A percentile compares a stretch with the other conserved stretches of the same genome.
phyloP scores from a whole-genome alignment of 1,140 invertebrate genomes.

The Galendromus occidentalis region DNA sequence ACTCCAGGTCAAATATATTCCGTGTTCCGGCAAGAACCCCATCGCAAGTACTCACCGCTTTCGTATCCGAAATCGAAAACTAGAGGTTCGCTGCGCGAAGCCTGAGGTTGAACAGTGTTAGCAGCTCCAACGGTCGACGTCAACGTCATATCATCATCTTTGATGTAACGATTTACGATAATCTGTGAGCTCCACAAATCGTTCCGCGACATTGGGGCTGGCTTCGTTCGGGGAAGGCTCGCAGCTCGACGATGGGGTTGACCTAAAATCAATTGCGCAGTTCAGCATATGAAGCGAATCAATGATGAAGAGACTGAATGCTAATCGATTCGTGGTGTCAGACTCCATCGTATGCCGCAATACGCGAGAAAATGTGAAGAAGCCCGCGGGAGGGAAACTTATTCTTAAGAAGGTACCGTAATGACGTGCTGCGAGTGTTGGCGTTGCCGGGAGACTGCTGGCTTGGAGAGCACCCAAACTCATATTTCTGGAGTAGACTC shows the following conservation, averaged over 20 bases:
- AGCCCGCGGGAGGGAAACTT: no score
- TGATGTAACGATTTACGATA: neutral
- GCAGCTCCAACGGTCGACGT: neutral
- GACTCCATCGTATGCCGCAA: no score
- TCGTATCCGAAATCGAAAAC: conserved; percentile 5
- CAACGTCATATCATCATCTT: neutral
- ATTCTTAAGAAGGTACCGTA: neutral
- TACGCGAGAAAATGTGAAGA: no score
- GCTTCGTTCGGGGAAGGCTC: neutral
- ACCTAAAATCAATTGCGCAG: no score
- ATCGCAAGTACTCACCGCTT: neutral
- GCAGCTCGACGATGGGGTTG: neutral
- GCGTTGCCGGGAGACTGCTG: neutral
- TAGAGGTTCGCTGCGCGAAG: neutral
- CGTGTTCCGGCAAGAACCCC: no score
- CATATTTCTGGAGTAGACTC: neutral
- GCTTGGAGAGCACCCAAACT: neutral
- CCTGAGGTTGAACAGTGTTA: neutral
- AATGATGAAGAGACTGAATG: no score
- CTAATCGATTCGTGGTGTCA: no score
- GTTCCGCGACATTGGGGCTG: neutral
- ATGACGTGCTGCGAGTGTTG: neutral
- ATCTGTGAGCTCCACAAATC: neutral
- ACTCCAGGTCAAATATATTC: no score
- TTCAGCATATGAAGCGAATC: no score